Evolutionary conservation across 2,797 vertebrate genomes (phyloP), one percentile per base, ranked within the genome.

Genomic region (Poecilia wingei): DNA sequence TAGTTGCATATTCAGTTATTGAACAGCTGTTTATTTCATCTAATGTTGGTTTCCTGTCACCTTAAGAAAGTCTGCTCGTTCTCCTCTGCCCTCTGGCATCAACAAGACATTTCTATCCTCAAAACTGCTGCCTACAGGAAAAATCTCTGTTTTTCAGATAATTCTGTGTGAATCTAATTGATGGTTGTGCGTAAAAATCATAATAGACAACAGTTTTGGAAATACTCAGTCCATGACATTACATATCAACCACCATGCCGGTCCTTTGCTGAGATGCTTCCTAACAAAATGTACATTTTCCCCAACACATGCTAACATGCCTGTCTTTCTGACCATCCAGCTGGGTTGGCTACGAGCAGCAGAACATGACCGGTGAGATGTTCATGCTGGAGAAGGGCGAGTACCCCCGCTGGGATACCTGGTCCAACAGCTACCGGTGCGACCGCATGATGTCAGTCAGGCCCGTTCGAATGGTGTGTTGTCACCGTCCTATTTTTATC

Each of bases 381-480:
- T 97, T 96, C 92, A 94, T 97, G 61, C 87, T 97, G 93, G 96
- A 97, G 93, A 97, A 94, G 84, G 96, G 96, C 68, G 96, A 97
- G 89, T 97, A 96, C 75, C 96, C 96, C 31, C 95, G 96, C 82
- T 97, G 96, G 96, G 95, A 97, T 88, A 96, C 96, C 88, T 97
- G 96, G 96, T 95, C 96, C 90, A 97, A 97, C 94, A 97, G 96
- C 88, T 95, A 96, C 94, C 94, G 96, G 74, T 95, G 94, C 73
- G 96, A 97, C 86, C 89, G 91, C 72, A 83, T 97, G 77, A 96
- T 96, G 96, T 97, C 96, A 0, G 89, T 97, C 81, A 94, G 96
- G 76, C 96, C 96, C 2, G 91, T 96, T 75, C 91, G 78, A 33
- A 97, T 96, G 96, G 96, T 97, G 78, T 91, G 95, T 86, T 55